Evolutionary conservation across 2,888 invertebrate genomes (phyloP), one percentile per base, ranked within the genome.

Genomic region (Oligia fasciuncula): DNA sequence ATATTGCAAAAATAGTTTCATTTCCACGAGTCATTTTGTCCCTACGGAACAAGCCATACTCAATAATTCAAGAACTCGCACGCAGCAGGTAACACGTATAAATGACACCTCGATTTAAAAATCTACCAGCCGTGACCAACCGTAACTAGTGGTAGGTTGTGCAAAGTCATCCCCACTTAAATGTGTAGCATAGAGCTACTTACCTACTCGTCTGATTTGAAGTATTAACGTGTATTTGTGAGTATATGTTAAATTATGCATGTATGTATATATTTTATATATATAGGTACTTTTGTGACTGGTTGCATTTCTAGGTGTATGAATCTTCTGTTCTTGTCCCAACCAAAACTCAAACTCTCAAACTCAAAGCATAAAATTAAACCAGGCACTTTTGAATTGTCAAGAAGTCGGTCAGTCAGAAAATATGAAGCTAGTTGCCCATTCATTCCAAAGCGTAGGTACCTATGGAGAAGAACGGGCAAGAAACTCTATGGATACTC

Each of bases 81-180:
- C 73, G 76, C 68, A 35, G 78, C 69, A 69, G 60, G 70, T 76
- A 78, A 78, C 84, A 78, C 84, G 85, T 85, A 73, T 66, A 85
- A 81, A 81, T 85, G 85, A 84, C 85, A 84, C 82, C 66, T 85
- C 63, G 66, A 81, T 70, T 81, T 78, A 60, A 84, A 84, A 84
- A 69, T 66, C 75, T 78, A 73, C 85, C 72, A 81, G 46, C 66
- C 66, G 70, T 81, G 60, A 49, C 69, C 19, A 60, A 80, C 19
- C 40, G 57, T 46, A 1, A 73, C 63, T 79, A 84, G 51, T 71
- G 19, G 43, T 68, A 72, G 51, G 51, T 75, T 69, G 51, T 84
- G 65, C 60, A 9, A 60, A 66, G 62, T 79, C 66, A 70, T 43
- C 8, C 43, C 29, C 46, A 83, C 60, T 73, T 73, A 60, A 14